These are phyloP conservation scores for Leguminivora glycinivorella DNA, from an alignment of 1,140 invertebrate genomes.

Conservation along the genomic window DNA sequence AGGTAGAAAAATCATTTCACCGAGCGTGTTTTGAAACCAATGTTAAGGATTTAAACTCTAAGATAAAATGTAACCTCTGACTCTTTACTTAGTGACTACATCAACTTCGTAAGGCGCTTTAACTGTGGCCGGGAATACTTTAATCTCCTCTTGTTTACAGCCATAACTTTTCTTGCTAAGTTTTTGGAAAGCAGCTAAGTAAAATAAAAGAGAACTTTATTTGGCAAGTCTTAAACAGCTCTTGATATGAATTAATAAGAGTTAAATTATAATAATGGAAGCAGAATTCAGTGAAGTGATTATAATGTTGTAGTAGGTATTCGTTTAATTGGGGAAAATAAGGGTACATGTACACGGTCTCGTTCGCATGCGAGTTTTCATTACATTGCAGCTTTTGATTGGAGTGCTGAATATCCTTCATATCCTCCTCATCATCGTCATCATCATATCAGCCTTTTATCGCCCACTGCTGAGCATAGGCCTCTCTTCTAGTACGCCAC, in stretches of 20 bases:
- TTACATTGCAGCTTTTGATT: too few species aligned
- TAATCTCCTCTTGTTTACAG: not conserved
- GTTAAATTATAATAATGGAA: not conserved
- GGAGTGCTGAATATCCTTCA: too few species aligned
- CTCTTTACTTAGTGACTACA: not conserved
- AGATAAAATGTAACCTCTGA: conserved; percentile 8
- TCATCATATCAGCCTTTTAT: too few species aligned
- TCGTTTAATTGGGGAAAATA: too few species aligned
- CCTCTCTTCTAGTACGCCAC: too few species aligned
- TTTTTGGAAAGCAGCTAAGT: conserved; percentile 6
- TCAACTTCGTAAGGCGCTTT: conserved; percentile 16
- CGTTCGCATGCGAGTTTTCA: too few species aligned
- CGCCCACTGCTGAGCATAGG: too few species aligned
- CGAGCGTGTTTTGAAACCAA: not conserved
- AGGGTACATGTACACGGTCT: too few species aligned
- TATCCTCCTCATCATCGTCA: too few species aligned
- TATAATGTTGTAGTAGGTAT: not conserved
- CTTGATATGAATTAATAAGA: not conserved
- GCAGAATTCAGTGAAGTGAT: not conserved
- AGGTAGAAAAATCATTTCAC: not conserved
- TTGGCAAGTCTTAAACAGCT: not conserved
- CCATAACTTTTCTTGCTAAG: not conserved
- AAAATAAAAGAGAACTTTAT: not conserved
- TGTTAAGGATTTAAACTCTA: conserved; percentile 1
- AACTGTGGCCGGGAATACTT: not conserved